Evolutionary conservation across 1,140 invertebrate species (phyloP), one percentile per base, ranked within the genome.

Genomic region (Pogonomyrmex barbatus): DNA sequence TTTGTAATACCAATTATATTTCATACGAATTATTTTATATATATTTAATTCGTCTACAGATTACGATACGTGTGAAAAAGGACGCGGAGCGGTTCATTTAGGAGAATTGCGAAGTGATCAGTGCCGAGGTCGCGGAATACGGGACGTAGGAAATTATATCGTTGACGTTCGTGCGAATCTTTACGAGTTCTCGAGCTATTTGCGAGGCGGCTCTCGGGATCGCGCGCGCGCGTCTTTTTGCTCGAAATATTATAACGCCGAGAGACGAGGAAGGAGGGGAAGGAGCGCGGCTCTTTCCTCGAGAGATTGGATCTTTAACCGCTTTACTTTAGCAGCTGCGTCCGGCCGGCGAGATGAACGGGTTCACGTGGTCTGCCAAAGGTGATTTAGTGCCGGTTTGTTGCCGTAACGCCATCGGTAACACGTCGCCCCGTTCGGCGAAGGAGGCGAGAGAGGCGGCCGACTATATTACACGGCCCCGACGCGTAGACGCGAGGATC

Each of bases 341-440:
- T 89, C 86, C 87, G 87, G 68, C 83, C 87, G 58, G 24, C 70
- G 82, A 90, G 87, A 93, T 84, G 92, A 91, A 91, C 81, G 88
- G 91, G 88, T 88, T 77, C 87, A 83, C 84, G 79, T 83, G 87
- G 83, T 75, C 90, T 87, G 93, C 92, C 93, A 91, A 91, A 91
- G 78, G 78, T 94, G 93, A 94, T 94, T 94, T 94, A 94, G 88
- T 92, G 90, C 76, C 91, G 90, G 93, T 93, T 93, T 91, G 92
- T 93, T 92, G 91, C 87, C 87, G 90, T 68, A 85, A 78, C 88
- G 76, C 79, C 87, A 77, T 87, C 52, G 58, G 81, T 75, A 88
- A 89, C 87, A 70, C 75, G 56, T 79, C 54, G 87, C 68, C 68
- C 68, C 54, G 54, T 75, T 60, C 67, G 36, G 24, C 65, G 68